These are phyloP conservation scores for Pipistrellus kuhlii DNA, from an alignment of 2,797 vertebrate species.

Conservation along the genomic window DNA sequence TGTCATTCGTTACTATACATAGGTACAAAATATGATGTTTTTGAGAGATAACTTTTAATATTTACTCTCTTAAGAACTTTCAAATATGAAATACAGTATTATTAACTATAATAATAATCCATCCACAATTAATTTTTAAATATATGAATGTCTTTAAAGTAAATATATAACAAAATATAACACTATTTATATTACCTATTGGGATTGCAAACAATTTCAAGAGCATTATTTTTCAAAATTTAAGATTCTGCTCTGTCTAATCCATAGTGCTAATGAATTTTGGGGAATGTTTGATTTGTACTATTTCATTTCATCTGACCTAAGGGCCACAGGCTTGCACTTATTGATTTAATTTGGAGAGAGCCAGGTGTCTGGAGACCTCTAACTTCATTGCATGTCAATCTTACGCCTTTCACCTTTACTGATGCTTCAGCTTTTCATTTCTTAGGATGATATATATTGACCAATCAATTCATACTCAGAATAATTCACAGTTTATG, in stretches of 20 bases:
- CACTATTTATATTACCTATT: background rate
- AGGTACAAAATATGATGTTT: background rate
- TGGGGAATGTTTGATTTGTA: background rate
- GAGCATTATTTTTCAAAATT: background rate
- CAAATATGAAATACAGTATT: background rate
- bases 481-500: conserved; percentile 52
- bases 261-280: background rate
- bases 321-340: background rate
- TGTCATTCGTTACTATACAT: background rate
- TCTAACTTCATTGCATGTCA: conserved; percentile 56
- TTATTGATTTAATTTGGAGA: conserved; percentile 50
- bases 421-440: conserved; percentile 18
- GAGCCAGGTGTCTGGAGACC: conserved; percentile 5
- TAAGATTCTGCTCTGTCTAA: background rate
- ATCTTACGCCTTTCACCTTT: background rate
- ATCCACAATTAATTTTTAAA: background rate
- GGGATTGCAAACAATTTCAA: background rate
- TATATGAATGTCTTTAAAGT: background rate
- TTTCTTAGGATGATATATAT: conserved; percentile 47
- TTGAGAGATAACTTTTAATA: background rate
- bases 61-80: background rate
- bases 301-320: background rate
- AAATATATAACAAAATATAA: background rate
- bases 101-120: background rate
- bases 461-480: conserved; percentile 17